Base-by-base conservation (phyloP, 1,140 invertebrate genomes). In the Propsilocerus akamusi region DNA sequence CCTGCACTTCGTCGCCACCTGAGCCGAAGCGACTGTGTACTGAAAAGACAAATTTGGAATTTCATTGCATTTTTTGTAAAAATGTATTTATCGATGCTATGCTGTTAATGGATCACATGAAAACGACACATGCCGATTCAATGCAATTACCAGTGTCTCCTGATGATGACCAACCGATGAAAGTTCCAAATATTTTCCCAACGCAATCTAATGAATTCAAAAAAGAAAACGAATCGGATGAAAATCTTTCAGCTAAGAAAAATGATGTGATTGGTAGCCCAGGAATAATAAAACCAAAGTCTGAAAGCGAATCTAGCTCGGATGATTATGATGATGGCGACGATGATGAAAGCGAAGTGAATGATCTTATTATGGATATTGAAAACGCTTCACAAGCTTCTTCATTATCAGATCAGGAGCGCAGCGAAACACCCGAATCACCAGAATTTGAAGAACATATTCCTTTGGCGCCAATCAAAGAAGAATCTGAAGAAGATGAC, bases 101-200 rank as follows among this genome's bases (percentile, higher is more conserved):
- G 48, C 52, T 53, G 3, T 50, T 65, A n/a, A 62, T 63, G 28
- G 58, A 64, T 50, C 63, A 65, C 51, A 62, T 65, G 60, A 65
- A 59, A 48, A 56, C 46, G 17, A 51, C 53, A 48, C 63, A 65
- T 54, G 24, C 51, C 5, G 46, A 55, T 26, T 22, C n/a, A n/a
- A n/a, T n/a, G n/a, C n/a, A n/a, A n/a, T n/a, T 52, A 26, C 34
- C 37, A 53, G 58, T 12, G 28, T 50, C 17, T 55, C 56, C 22
- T 53, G 56, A 46, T 12, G 25, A n/a, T 4, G 12, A 34, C 12
- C 17, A 49, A 24, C 25, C 11, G 8, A 14, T 26, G 14, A 30
- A 6, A 30, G 5, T n/a, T n/a, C n/a, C n/a, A n/a, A 17, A 30
- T 20, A 41, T 20, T 41, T 17, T 17, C 34, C 8, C 34, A 41